Conservation (phyloP, 2,797 vertebrate species). For the Malurus splendens region DNA sequence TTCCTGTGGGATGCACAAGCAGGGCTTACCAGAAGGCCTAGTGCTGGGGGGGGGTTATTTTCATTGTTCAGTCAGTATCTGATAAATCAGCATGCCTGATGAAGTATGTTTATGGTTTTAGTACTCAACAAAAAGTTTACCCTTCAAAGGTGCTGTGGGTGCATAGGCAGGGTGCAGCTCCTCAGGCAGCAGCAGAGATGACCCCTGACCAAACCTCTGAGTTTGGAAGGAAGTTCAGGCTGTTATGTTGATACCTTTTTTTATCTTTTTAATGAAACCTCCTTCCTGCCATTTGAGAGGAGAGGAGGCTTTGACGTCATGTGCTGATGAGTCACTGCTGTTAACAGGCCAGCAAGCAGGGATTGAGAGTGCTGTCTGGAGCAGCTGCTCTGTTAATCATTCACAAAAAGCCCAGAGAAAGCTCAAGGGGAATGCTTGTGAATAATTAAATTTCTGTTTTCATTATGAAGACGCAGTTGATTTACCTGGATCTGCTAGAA, state of each 20-base stretch:
- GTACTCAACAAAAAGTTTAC: neutral
- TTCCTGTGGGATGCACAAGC: neutral
- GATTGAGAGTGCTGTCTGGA: conserved; percentile 60
- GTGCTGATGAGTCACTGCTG: conserved; percentile 67
- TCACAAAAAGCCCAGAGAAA: conserved; percentile 64
- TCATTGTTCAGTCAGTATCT: neutral
- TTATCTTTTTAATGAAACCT: conserved; percentile 61
- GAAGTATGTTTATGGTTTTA: neutral
- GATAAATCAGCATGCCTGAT: neutral
- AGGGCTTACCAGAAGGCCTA: neutral
- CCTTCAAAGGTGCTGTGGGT: neutral
- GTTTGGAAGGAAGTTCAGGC: conserved; percentile 58
- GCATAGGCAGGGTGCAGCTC: neutral
- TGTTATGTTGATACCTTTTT: conserved; percentile 48
- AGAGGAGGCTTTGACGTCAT: conserved; percentile 68
- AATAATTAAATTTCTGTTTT: conserved; percentile 76
- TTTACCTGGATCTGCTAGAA: conserved; percentile 41
- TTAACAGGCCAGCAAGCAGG: conserved; percentile 52
- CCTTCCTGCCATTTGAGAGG: conserved; percentile 57
- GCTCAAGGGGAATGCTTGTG: conserved; percentile 67
- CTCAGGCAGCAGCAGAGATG: neutral
- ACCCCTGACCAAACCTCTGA: conserved; percentile 1
- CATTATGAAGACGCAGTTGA: conserved; percentile 37
- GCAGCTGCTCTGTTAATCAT: conserved; percentile 72
- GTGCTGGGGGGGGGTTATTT: neutral